Percentiles rank a stretch among this genome's conserved stretches.
Evolutionary conservation across 2,888 invertebrate genomes (phyloP).

Genomic region (Cecidostiba fungosa): DNA sequence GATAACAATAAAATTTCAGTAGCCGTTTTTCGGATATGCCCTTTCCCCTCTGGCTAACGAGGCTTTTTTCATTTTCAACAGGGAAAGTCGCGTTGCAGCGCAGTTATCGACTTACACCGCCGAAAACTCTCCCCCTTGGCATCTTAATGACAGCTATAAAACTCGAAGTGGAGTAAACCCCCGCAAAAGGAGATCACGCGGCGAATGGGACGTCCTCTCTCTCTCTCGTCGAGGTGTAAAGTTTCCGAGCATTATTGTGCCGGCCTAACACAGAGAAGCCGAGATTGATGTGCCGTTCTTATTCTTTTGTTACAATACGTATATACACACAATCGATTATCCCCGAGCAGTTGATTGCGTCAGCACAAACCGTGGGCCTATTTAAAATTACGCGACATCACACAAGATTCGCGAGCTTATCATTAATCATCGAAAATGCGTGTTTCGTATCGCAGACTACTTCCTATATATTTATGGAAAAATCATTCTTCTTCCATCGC

Average conservation of each 20-base stretch:
- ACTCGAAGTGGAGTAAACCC: constrained; percentile 46
- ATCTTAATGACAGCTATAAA: constrained; percentile 48
- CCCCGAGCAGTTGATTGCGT: no score
- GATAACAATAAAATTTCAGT: constrained; percentile 21
- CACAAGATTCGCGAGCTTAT: neutral
- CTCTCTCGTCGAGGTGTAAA: constrained; percentile 27
- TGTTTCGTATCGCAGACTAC: neutral
- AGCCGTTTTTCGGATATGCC: neutral
- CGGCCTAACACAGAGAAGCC: neutral
- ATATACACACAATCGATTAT: no score
- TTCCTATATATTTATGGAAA: neutral
- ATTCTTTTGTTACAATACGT: no score
- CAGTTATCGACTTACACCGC: constrained; percentile 39
- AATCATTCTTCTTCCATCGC: no score
- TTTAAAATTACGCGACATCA: neutral
- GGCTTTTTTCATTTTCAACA: neutral
- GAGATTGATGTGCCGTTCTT: neutral
- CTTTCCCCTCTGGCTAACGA: neutral
- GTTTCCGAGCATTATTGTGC: constrained; percentile 28
- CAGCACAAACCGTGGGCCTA: no score
- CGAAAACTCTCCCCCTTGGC: constrained; percentile 30
- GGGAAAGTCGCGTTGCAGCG: neutral
- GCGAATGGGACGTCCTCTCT: neutral
- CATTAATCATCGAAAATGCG: neutral
- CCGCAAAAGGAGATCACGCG: neutral